phyloP scores from a whole-genome alignment of 2,113 vertebrate species.

The Struthio camelus region DNA sequence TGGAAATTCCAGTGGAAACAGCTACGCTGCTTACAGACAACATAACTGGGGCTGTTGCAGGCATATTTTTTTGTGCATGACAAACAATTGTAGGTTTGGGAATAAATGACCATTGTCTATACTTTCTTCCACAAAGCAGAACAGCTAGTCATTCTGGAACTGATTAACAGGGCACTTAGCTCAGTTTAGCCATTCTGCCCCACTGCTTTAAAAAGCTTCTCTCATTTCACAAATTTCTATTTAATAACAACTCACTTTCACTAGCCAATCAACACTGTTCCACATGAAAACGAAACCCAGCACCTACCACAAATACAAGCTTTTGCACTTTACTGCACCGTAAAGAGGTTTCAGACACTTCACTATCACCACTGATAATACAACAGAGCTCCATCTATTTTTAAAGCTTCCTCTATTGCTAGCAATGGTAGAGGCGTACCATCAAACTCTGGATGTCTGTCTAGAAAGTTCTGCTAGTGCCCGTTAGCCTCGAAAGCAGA shows the following conservation, averaged over 20 bases:
- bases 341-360: not conserved
- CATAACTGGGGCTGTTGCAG: not conserved
- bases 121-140: not conserved
- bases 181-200: not conserved
- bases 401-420: not conserved
- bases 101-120: not conserved
- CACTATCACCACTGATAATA: not conserved
- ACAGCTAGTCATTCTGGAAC: not conserved
- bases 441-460: too few relatives aligned
- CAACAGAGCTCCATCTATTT: not conserved
- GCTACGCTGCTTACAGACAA: not conserved
- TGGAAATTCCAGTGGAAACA: too few relatives aligned
- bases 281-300: not conserved
- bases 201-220: not conserved
- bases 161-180: not conserved
- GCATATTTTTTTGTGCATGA: not conserved
- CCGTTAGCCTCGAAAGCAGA: not conserved
- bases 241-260: not conserved
- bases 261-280: not conserved
- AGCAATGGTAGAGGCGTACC: not conserved
- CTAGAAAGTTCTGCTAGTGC: not conserved
- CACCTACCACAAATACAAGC: not conserved
- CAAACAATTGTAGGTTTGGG: accelerated
- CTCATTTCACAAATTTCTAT: not conserved
- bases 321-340: not conserved